Evolutionary conservation across 2,113 vertebrate species (phyloP).

Genomic region (Amazona guildingii): DNA sequence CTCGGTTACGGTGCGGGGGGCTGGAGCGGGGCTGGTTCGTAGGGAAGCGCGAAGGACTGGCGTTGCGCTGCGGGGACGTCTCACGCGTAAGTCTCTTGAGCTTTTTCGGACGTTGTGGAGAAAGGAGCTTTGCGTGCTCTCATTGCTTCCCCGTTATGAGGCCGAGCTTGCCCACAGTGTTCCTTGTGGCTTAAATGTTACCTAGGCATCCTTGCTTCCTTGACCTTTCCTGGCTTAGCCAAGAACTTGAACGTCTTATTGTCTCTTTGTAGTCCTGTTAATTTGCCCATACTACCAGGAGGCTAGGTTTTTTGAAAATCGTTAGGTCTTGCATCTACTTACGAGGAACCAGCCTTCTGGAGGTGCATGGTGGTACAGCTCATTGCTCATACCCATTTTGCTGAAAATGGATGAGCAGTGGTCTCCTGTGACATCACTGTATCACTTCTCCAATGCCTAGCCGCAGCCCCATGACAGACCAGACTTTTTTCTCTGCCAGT

Average conservation of each 20-base stretch:
- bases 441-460: accelerated
- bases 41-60: not conserved
- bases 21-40: not conserved
- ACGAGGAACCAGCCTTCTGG: not conserved
- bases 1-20: not conserved
- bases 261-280: no score
- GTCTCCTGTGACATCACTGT: not conserved
- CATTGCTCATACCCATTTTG: accelerated
- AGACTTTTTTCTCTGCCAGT: not conserved
- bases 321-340: not conserved
- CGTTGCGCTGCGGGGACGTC: not conserved
- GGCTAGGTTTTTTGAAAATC: not conserved
- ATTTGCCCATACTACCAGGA: not conserved
- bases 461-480: accelerated
- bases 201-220: not conserved
- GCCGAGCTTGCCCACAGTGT: accelerated
- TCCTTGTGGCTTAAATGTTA: no score
- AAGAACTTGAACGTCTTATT: accelerated
- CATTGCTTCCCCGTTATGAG: not conserved
- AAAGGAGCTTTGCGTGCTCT: accelerated
- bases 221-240: not conserved
- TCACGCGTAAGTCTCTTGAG: not conserved
- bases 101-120: not conserved
- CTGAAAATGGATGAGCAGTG: not conserved
- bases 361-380: not conserved